Conservation (phyloP, 2,888 invertebrate species). For the Pycnomerus fuliginosus region DNA sequence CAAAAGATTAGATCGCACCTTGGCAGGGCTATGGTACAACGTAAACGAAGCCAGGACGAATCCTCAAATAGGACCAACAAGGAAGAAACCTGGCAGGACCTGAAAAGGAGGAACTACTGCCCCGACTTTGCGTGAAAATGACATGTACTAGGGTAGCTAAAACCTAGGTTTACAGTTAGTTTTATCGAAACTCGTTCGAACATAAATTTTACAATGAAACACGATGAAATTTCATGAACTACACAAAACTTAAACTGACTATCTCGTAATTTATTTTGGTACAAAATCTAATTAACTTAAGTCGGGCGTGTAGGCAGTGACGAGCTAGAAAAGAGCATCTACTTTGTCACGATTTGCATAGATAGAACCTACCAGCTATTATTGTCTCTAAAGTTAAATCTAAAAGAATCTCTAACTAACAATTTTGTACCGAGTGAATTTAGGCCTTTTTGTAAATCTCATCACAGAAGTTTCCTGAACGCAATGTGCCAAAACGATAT, state of each 20-base stretch:
- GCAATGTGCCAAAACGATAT: slow-evolving; percentile 30
- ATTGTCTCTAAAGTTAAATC: slow-evolving; percentile 16
- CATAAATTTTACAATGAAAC: slow-evolving; percentile 41
- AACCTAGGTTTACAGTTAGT: slow-evolving; percentile 26
- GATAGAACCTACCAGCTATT: neutral
- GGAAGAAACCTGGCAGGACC: slow-evolving; percentile 48
- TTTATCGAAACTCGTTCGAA: slow-evolving; percentile 29
- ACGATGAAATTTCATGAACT: slow-evolving; percentile 53
- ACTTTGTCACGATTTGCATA: slow-evolving; percentile 14
- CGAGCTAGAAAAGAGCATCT: slow-evolving; percentile 33
- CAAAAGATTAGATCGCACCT: slow-evolving; percentile 50
- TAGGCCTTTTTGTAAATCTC: slow-evolving; percentile 37
- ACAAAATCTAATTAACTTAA: slow-evolving; percentile 15
- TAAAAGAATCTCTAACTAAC: slow-evolving; percentile 35
- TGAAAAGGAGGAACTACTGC: slow-evolving; percentile 53
- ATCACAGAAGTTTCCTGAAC: slow-evolving; percentile 40
- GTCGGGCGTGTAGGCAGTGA: slow-evolving; percentile 26
- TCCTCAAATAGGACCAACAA: slow-evolving; percentile 50
- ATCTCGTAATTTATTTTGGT: too few species aligned
- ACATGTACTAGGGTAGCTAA: slow-evolving; percentile 26
- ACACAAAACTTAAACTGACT: too few species aligned
- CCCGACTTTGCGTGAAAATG: slow-evolving; percentile 46
- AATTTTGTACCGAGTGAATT: slow-evolving; percentile 42
- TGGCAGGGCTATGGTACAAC: slow-evolving; percentile 47
- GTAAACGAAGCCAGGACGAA: slow-evolving; percentile 50